Conservation (phyloP, 2,888 invertebrate species). For the Antheraea yamamai region DNA sequence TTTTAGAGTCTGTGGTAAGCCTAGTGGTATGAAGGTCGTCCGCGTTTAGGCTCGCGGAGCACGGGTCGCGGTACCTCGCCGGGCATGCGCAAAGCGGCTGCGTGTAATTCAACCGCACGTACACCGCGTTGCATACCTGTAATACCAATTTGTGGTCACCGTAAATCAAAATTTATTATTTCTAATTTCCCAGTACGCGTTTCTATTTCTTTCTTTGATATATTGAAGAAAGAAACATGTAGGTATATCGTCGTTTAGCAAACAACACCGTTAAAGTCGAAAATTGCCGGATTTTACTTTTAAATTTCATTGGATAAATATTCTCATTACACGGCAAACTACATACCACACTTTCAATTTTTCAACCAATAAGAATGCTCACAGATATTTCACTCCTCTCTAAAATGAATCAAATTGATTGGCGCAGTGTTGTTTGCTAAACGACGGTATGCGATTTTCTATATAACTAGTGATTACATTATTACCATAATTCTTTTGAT, state of each 20-base stretch:
- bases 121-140: slow-evolving; percentile 95
- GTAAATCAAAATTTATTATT: slow-evolving; percentile 6
- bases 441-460: not conserved
- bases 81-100: slow-evolving; percentile 96
- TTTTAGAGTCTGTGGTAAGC: slow-evolving; percentile 91
- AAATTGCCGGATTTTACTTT: no score
- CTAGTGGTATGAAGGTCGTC: slow-evolving; percentile 96
- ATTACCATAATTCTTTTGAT: not conserved
- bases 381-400: no score
- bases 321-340: not conserved
- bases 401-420: no score
- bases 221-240: not conserved
- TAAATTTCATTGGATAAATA: not conserved
- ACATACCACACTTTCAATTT: no score
- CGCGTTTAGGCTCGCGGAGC: slow-evolving; percentile 93
- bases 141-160: slow-evolving; percentile 33
- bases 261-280: no score
- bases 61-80: slow-evolving; percentile 92
- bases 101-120: slow-evolving; percentile 94
- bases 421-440: no score
- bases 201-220: not conserved
- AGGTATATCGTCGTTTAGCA: no score
- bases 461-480: not conserved
- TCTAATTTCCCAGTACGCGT: not conserved
- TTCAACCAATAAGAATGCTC: no score